Conservation (phyloP, 2,888 invertebrate species). For the Aporophyla lueneburgensis region DNA sequence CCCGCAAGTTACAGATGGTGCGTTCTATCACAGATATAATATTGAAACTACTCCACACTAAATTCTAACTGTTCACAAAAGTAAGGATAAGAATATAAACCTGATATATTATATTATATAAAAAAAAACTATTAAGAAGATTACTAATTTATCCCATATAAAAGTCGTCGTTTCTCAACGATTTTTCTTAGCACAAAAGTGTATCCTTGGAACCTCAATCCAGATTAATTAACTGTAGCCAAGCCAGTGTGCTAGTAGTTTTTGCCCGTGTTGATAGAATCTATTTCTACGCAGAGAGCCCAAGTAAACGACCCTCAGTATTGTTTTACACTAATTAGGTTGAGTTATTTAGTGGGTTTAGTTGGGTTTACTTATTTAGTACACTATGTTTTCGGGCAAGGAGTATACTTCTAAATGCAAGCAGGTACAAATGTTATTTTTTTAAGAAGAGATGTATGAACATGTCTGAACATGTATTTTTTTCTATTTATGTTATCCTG, state of each 20-base stretch:
- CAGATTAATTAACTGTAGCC: constrained; percentile 49
- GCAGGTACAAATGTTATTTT: too few relatives aligned
- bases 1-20: not conserved
- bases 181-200: constrained; percentile 16
- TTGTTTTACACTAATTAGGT: constrained; percentile 64
- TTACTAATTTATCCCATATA: not conserved
- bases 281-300: constrained; percentile 52
- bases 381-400: constrained; percentile 13
- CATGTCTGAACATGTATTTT: too few relatives aligned
- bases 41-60: too few relatives aligned
- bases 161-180: not conserved
- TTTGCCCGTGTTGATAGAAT: constrained; percentile 62
- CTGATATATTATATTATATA: too few relatives aligned
- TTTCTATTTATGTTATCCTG: too few relatives aligned
- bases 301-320: constrained; percentile 57
- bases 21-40: not conserved
- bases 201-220: constrained; percentile 23
- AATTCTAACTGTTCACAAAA: too few relatives aligned
- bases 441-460: too few relatives aligned
- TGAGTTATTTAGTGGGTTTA: constrained; percentile 60
- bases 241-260: constrained; percentile 40
- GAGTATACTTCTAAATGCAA: not conserved
- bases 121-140: not conserved
- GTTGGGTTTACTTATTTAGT: constrained; percentile 47
- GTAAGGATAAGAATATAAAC: not conserved